A percentile compares a stretch with the other conserved stretches of the same genome.
These are phyloP conservation scores for Seira ritae DNA, from an alignment of 2,888 invertebrate species.

Conservation along the genomic window DNA sequence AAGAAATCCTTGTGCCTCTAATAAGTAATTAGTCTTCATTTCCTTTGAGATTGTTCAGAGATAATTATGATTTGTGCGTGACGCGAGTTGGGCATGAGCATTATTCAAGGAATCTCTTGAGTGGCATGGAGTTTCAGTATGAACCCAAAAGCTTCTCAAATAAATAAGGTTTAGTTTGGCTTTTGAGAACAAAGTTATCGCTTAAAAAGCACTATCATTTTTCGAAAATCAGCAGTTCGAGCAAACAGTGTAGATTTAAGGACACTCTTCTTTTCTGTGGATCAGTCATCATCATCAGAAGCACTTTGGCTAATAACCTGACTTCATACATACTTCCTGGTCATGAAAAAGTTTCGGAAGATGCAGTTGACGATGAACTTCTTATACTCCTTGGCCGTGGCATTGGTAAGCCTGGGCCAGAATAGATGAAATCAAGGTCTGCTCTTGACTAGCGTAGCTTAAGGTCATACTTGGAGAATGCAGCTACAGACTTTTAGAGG, in stretches of 20 bases:
- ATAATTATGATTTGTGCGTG: not conserved
- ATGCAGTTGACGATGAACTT: not conserved
- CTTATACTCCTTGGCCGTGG: slow-evolving; percentile 17
- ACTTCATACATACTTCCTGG: not conserved
- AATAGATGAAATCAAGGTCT: slow-evolving; percentile 29
- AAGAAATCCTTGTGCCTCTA: not conserved
- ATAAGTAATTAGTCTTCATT: not conserved
- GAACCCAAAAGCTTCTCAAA: no score
- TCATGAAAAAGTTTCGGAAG: not conserved
- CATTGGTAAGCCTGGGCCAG: slow-evolving; percentile 15
- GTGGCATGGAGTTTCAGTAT: not conserved
- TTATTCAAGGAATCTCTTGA: not conserved
- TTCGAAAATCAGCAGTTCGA: slow-evolving; percentile 31
- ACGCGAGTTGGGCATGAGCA: not conserved
- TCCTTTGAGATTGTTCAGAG: not conserved
- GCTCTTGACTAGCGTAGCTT: not conserved
- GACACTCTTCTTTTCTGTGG: no score
- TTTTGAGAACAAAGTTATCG: slow-evolving; percentile 5
- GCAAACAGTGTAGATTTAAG: no score
- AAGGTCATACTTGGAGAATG: not conserved
- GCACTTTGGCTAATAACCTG: not conserved
- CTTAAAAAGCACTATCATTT: slow-evolving; percentile 2
- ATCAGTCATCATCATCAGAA: no score
- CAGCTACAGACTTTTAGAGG: not conserved
- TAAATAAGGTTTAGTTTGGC: slow-evolving; percentile 11